Percentiles rank a stretch among this genome's conserved stretches.
phyloP scores from a whole-genome alignment of 2,797 vertebrate species.

The Siniperca obscura region DNA sequence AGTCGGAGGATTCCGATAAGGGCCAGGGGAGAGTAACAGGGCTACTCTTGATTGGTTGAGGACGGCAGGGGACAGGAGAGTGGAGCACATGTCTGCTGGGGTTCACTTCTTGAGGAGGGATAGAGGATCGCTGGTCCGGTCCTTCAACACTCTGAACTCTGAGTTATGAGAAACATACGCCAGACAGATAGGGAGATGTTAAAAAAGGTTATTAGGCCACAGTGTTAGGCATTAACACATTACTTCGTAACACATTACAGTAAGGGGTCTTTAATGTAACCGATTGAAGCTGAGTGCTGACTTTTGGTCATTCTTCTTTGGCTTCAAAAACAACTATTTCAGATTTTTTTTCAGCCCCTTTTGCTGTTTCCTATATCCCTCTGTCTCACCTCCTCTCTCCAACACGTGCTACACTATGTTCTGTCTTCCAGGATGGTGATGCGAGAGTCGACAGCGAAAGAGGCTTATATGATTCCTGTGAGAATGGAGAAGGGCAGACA shows the following conservation, averaged over 20 bases:
- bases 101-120: slow-evolving; percentile 60
- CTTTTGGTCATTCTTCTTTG: background rate
- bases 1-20: slow-evolving; percentile 75
- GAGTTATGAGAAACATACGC: slow-evolving; percentile 9
- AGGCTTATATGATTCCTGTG: slow-evolving; percentile 73
- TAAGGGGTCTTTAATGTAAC: background rate
- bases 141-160: slow-evolving; percentile 69
- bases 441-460: slow-evolving; percentile 13
- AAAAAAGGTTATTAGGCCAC: background rate
- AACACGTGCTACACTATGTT: background rate
- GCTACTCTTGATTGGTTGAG: slow-evolving; percentile 74
- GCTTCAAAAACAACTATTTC: background rate
- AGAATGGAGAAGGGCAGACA: slow-evolving; percentile 12
- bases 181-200: background rate
- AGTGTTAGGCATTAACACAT: background rate
- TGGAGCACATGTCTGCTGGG: slow-evolving; percentile 68
- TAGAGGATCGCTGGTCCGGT: slow-evolving; percentile 39
- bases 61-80: slow-evolving; percentile 79
- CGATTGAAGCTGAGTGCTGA: background rate
- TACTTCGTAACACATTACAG: background rate
- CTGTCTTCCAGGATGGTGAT: slow-evolving; percentile 53
- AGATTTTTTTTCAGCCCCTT: background rate
- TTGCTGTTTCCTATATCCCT: background rate
- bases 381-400: slow-evolving; percentile 79
- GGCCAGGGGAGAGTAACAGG: slow-evolving; percentile 72